These are phyloP conservation scores for Globodera rostochiensis DNA, from an alignment of 1,140 invertebrate genomes.

Conservation along the genomic window DNA sequence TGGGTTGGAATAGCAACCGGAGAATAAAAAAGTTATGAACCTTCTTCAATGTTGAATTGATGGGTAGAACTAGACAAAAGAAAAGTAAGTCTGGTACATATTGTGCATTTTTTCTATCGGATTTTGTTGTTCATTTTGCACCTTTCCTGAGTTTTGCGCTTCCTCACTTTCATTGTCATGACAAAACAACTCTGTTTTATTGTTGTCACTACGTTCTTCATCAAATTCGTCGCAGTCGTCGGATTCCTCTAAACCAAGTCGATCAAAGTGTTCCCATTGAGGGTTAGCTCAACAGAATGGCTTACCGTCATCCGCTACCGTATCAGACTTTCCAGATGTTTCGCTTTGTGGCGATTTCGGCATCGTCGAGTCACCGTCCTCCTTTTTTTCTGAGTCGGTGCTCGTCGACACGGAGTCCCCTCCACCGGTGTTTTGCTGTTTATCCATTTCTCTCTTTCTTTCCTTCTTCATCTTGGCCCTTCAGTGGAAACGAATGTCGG, in stretches of 20 bases:
- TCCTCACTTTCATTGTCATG: background rate
- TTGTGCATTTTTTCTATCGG: slow-evolving; percentile 46
- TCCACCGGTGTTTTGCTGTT: slow-evolving; percentile 23
- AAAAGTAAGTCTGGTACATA: slow-evolving; percentile 46
- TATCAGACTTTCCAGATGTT: background rate
- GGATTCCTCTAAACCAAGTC: slow-evolving; percentile 13
- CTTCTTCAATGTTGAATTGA: no score
- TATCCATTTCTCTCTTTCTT: slow-evolving; percentile 29
- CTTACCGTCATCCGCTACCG: background rate
- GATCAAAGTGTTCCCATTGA: background rate
- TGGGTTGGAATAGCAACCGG: no score
- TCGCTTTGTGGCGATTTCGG: slow-evolving; percentile 28
- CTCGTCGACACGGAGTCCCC: slow-evolving; percentile 3
- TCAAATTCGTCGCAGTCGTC: slow-evolving; percentile 19
- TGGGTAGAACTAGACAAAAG: slow-evolving; percentile 29
- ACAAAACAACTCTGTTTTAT: background rate
- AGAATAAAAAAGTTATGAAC: no score
- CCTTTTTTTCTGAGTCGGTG: slow-evolving; percentile 19
- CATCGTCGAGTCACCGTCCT: slow-evolving; percentile 13
- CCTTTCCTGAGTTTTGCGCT: background rate
- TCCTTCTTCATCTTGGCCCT: slow-evolving; percentile 33
- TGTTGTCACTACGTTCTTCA: background rate
- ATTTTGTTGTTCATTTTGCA: slow-evolving; percentile 20
- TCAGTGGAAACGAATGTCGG: background rate
- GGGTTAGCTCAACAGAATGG: background rate